phyloP scores from a whole-genome alignment of 2,888 invertebrate genomes.

The Rhingia rostrata region DNA sequence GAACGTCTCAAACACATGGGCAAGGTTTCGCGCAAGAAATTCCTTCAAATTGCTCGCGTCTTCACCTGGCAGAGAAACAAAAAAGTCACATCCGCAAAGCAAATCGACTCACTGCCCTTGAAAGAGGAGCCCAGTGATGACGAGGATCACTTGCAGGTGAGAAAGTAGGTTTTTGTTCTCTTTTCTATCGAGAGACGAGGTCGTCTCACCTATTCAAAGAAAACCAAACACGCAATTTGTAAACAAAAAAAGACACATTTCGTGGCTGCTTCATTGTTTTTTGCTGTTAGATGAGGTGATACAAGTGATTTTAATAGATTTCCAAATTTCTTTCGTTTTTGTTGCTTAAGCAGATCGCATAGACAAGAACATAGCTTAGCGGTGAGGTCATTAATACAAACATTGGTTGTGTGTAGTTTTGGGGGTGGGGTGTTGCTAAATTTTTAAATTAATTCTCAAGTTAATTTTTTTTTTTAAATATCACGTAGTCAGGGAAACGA shows the following conservation, averaged over 20 bases:
- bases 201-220: slow-evolving; percentile 14
- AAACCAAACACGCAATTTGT: slow-evolving; percentile 44
- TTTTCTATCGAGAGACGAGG: slow-evolving; percentile 33
- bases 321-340: slow-evolving; percentile 43
- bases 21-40: slow-evolving; percentile 92
- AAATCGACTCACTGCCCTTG: slow-evolving; percentile 85
- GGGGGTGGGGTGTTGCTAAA: slow-evolving; percentile 30
- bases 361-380: slow-evolving; percentile 11
- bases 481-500: slow-evolving; percentile 2
- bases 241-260: slow-evolving; percentile 24
- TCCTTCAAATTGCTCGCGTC: slow-evolving; percentile 90
- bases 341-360: slow-evolving; percentile 24
- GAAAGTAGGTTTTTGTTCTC: slow-evolving; percentile 47
- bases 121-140: slow-evolving; percentile 87
- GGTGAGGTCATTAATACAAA: slow-evolving; percentile 45
- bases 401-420: slow-evolving; percentile 56
- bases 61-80: slow-evolving; percentile 88
- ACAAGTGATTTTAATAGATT: slow-evolving; percentile 51
- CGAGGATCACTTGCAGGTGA: slow-evolving; percentile 83
- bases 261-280: slow-evolving; percentile 17
- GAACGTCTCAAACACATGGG: slow-evolving; percentile 92
- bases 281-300: slow-evolving; percentile 40
- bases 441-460: slow-evolving; percentile 33
- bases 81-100: slow-evolving; percentile 83
- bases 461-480: slow-evolving; percentile 17